Conservation (phyloP, 2,888 invertebrate genomes). For the Heliconius ethilla region DNA sequence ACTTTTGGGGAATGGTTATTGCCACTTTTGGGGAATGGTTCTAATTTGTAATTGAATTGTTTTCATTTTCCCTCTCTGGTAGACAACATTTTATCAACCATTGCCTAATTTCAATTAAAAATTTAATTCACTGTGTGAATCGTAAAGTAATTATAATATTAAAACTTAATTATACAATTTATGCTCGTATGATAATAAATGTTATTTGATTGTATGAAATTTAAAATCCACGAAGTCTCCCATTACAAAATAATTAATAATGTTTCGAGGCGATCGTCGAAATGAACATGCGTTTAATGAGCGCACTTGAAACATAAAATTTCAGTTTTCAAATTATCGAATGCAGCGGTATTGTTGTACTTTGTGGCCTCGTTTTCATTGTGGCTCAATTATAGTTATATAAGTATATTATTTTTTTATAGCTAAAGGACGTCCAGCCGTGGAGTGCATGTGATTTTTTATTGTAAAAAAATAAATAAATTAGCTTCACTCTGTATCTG, state of each 20-base stretch:
- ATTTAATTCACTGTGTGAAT: too few species aligned
- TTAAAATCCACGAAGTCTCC: conserved; percentile 17
- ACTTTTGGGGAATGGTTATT: neutral
- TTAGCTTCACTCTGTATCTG: too few species aligned
- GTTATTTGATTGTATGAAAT: conserved; percentile 16
- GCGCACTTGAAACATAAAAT: conserved; percentile 18
- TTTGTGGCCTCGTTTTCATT: conserved; percentile 22
- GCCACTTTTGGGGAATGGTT: neutral
- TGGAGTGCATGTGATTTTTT: neutral
- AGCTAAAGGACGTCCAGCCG: neutral
- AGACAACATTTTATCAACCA: neutral
- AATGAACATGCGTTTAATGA: conserved; percentile 35
- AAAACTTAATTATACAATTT: neutral
- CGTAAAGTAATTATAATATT: conserved; percentile 7
- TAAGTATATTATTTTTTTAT: neutral
- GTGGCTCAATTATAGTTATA: neutral
- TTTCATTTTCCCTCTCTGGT: neutral
- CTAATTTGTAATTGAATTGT: neutral
- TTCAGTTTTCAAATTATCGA: conserved; percentile 18
- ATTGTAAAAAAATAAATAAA: neutral
- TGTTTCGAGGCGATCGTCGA: conserved; percentile 26
- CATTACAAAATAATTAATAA: conserved; percentile 19
- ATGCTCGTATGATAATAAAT: neutral
- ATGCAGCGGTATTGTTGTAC: conserved; percentile 20
- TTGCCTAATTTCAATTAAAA: neutral